phyloP scores from a whole-genome alignment of 2,113 vertebrate genomes.

The Ceratotherium simum region DNA sequence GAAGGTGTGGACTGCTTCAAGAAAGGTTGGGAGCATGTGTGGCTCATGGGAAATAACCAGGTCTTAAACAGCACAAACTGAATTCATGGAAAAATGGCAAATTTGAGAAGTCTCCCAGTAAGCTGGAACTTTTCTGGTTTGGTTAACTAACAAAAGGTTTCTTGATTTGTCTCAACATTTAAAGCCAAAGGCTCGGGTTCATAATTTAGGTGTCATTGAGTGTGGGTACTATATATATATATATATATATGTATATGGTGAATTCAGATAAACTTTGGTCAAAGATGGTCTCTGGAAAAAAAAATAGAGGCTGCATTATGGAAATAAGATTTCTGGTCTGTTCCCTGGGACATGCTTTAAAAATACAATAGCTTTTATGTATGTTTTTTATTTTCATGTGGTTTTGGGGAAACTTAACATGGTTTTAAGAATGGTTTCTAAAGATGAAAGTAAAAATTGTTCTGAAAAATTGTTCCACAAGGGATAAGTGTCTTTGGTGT shows the following conservation, averaged over 20 bases:
- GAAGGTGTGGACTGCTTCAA: constrained; percentile 79
- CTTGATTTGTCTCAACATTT: constrained; percentile 78
- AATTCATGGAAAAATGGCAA: constrained; percentile 77
- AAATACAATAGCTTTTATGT: constrained; percentile 72
- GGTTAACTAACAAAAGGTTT: constrained; percentile 82
- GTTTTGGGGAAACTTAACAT: constrained; percentile 77
- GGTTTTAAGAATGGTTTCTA: constrained; percentile 81
- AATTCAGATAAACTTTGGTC: constrained; percentile 80
- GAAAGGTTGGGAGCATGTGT: constrained; percentile 78
- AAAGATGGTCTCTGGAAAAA: constrained; percentile 77
- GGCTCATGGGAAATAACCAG: constrained; percentile 81
- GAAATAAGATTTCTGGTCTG: constrained; percentile 82
- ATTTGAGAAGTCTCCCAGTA: constrained; percentile 83
- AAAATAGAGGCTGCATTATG: constrained; percentile 77
- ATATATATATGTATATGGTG: constrained; percentile 58
- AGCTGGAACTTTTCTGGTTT: constrained; percentile 85
- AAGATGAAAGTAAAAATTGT: constrained; percentile 76
- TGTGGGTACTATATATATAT: constrained; percentile 60
- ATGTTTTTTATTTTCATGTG: constrained; percentile 72
- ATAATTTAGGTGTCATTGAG: constrained; percentile 77
- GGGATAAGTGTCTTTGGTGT: constrained; percentile 74
- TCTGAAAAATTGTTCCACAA: constrained; percentile 69
- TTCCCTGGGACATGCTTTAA: constrained; percentile 81
- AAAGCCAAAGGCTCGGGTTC: constrained; percentile 82
- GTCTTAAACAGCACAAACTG: constrained; percentile 78